Conservation (phyloP, 2,113 vertebrate genomes). For the Gasterosteus aculeatus region DNA sequence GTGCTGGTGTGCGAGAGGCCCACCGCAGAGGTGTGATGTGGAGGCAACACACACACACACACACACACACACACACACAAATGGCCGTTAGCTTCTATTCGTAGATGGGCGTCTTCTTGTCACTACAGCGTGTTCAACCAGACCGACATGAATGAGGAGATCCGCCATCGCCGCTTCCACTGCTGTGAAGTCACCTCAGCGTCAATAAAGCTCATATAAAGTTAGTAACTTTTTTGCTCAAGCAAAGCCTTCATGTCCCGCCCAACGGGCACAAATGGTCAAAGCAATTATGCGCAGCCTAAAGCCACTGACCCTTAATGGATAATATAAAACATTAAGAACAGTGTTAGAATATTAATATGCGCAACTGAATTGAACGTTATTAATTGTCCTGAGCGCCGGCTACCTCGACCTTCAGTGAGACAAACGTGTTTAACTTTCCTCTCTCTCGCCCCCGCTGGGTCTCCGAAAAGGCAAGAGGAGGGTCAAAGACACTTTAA, state of each 20-base stretch:
- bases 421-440: background rate
- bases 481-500: background rate
- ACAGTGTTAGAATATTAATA: constrained; percentile 4
- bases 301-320: background rate
- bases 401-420: constrained; percentile 24
- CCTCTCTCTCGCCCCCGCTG: no score
- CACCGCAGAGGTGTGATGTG: constrained; percentile 32
- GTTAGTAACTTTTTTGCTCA: background rate
- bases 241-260: constrained; percentile 8
- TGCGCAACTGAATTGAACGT: constrained; percentile 12
- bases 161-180: background rate
- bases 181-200: background rate
- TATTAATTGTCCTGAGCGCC: constrained; percentile 24
- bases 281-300: constrained; percentile 17
- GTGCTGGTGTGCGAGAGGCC: constrained; percentile 31
- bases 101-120: background rate
- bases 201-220: background rate
- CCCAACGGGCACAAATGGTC: background rate
- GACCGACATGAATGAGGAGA: background rate
- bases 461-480: background rate
- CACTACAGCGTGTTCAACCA: background rate
- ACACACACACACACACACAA: background rate
- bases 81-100: background rate
- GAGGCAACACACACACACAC: constrained; percentile 32
- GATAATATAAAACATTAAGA: background rate